phyloP scores from a whole-genome alignment of 53 echinoderm and acorn worm species.

The Luidia sarsii region DNA sequence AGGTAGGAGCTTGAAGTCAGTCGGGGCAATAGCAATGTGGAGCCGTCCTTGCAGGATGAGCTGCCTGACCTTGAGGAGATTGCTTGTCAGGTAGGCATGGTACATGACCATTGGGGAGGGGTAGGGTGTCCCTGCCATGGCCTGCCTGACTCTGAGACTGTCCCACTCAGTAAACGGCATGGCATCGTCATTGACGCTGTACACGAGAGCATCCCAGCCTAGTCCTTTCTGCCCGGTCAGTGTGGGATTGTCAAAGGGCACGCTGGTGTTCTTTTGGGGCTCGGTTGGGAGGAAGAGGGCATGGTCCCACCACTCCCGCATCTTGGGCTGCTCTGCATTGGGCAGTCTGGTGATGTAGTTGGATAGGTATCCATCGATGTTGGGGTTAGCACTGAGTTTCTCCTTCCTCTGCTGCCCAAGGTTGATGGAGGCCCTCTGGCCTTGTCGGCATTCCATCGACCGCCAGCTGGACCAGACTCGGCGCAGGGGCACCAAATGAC shows the following conservation, averaged over 20 bases:
- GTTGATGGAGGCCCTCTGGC: conserved; percentile 22
- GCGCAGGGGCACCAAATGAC: conserved; percentile 1
- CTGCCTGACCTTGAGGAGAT: background rate
- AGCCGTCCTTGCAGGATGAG: background rate
- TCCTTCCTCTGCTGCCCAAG: conserved; percentile 22
- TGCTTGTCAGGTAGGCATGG: conserved; percentile 25
- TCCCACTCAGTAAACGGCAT: conserved; percentile 41
- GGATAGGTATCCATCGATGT: background rate
- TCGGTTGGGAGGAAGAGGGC: conserved; percentile 37
- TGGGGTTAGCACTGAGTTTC: background rate
- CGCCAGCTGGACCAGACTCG: conserved; percentile 35
- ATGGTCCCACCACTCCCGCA: conserved; percentile 15
- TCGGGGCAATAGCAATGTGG: background rate
- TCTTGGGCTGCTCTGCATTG: background rate
- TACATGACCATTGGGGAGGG: conserved; percentile 12
- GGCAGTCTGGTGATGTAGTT: background rate
- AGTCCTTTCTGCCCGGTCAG: background rate
- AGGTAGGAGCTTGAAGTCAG: conserved; percentile 15
- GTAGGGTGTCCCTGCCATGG: background rate
- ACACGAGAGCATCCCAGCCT: background rate
- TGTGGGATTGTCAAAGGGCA: conserved; percentile 18
- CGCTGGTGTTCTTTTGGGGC: too few species aligned
- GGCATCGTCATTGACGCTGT: background rate
- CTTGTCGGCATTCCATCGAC: conserved; percentile 12
- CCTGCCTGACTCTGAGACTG: background rate